Evolutionary conservation across 2,113 vertebrate species (phyloP).

Genomic region (Thunnus thynnus): DNA sequence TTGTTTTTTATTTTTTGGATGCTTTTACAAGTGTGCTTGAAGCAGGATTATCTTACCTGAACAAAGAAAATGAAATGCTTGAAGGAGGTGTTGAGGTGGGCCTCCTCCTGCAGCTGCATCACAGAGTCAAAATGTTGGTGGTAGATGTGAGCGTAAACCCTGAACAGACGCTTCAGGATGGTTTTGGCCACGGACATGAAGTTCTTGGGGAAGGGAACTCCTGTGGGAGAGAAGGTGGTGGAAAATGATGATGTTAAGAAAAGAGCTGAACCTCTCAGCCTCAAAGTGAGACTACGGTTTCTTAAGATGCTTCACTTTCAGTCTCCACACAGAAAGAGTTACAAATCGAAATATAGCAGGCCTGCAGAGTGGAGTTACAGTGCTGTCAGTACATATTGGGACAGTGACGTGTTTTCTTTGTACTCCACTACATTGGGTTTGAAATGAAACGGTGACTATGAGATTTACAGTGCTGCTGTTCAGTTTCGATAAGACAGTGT

Average conservation of each 20-base stretch:
- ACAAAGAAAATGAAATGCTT: constrained; percentile 99
- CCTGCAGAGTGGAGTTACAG: not conserved
- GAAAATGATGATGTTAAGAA: constrained; percentile 33
- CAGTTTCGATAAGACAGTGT: not conserved
- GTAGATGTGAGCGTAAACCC: constrained; percentile 97
- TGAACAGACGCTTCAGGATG: constrained; percentile 95
- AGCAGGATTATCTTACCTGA: constrained; percentile 84
- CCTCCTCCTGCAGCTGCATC: constrained; percentile 97
- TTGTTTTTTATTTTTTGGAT: too few relatives aligned
- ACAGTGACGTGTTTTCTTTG: not conserved
- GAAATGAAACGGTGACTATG: not conserved
- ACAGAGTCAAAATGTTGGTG: constrained; percentile 98
- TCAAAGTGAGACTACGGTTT: not conserved
- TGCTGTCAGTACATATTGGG: too few relatives aligned
- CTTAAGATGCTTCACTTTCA: not conserved
- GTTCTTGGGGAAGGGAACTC: constrained; percentile 97
- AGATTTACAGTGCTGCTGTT: not conserved
- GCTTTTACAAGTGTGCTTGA: too few relatives aligned
- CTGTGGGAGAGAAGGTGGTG: constrained; percentile 70
- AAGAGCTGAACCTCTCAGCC: not conserved
- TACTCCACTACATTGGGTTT: not conserved
- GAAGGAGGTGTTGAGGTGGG: constrained; percentile 98
- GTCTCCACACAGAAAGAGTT: not conserved
- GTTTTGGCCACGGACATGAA: constrained; percentile 99
- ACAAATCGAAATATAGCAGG: not conserved